Conservation (phyloP, 2,113 vertebrate species). For the Leptobrachium ailaonicum region DNA sequence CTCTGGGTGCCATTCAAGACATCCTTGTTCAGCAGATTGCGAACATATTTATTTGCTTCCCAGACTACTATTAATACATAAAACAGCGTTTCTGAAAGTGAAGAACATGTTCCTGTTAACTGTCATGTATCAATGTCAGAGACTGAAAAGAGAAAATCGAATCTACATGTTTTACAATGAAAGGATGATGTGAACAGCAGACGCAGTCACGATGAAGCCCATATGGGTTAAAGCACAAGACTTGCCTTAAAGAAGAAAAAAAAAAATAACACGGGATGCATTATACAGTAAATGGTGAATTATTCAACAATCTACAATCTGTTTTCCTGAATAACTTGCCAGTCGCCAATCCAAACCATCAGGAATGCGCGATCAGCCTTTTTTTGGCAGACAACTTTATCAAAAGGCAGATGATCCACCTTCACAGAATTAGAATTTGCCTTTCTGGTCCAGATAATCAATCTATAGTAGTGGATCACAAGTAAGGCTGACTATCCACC, state of each 20-base stretch:
- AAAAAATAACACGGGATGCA: not conserved
- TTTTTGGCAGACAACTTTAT: no score
- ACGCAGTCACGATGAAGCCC: slow-evolving; percentile 31
- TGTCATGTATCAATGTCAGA: slow-evolving; percentile 63
- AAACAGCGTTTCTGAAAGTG: slow-evolving; percentile 66
- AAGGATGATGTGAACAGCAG: slow-evolving; percentile 34
- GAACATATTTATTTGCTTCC: slow-evolving; percentile 64
- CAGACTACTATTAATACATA: slow-evolving; percentile 71
- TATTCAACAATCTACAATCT: no score
- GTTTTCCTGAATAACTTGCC: no score
- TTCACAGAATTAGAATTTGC: no score
- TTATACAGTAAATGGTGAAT: slow-evolving; percentile 3
- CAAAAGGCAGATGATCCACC: no score
- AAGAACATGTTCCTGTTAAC: slow-evolving; percentile 70
- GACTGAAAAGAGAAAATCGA: slow-evolving; percentile 54
- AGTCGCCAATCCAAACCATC: not conserved
- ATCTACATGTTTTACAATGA: slow-evolving; percentile 38
- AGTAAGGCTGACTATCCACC: no score
- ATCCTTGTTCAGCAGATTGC: slow-evolving; percentile 70
- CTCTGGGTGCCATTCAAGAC: slow-evolving; percentile 10
- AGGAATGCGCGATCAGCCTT: no score
- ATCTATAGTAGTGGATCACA: no score
- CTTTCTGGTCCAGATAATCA: no score
- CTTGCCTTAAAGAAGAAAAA: slow-evolving; percentile 19
- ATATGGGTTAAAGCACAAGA: slow-evolving; percentile 26